Evolutionary conservation across 2,888 invertebrate species (phyloP), one percentile per base, ranked within the genome.

Genomic region (Cataglyphis cursor): DNA sequence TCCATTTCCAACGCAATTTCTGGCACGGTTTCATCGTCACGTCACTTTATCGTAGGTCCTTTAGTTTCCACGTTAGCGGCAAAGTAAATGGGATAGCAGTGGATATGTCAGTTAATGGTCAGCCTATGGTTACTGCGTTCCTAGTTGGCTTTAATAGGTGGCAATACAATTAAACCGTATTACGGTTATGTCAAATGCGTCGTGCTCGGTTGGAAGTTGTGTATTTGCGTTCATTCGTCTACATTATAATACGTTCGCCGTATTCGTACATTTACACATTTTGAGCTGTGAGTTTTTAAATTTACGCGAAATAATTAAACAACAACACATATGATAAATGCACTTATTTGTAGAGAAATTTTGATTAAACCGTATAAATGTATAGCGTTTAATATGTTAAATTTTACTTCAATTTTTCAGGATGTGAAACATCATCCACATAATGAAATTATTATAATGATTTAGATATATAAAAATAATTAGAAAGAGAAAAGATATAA

Each of bases 81-180:
- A 24, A 70, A 88, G 81, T 85, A 81, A 88, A 90, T 84, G 65
- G 85, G 84, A 66, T 82, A 74, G 86, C 78, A 78, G 81, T 83
- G 87, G 82, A 62, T 82, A 87, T 84, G 82, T 88, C 83, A 87
- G 90, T 92, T 91, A 91, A 92, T 90, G 91, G 91, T 90, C 90
- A 87, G 88, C 86, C 86, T 86, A 86, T 87, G 85, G 86, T 88
- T 86, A 88, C 83, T 74, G 82, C 88, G 81, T 89, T 90, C 85
- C 87, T 87, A 85, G 88, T 84, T 80, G 80, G 85, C 81, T 91
- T 91, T 92, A 93, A 94, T 93, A 93, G 92, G 93, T 93, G 93
- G 92, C 86, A 89, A 91, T 90, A 90, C 93, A 93, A 94, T 94
- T 94, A 94, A 93, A 93, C 92, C 90, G 83, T 90, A 92, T 93